phyloP scores from a whole-genome alignment of 2,797 vertebrate genomes.

The Danio albolineatus region DNA sequence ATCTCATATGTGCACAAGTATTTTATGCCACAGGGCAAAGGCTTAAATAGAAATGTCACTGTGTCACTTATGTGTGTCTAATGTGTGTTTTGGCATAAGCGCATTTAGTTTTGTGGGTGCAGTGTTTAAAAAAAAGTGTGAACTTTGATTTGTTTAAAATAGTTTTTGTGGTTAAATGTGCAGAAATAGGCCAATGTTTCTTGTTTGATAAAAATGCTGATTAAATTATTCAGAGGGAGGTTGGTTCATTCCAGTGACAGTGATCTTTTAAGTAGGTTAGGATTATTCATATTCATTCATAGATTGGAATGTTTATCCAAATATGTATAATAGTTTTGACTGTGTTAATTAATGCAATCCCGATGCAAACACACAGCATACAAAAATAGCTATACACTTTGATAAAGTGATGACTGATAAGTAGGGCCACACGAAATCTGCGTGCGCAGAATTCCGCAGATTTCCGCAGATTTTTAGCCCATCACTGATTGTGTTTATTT shows the following conservation, averaged over 20 bases:
- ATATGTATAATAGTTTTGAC: too few species aligned
- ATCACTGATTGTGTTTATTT: too few species aligned
- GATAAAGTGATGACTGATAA: too few species aligned
- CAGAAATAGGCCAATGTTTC: background rate
- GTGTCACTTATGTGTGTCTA: background rate
- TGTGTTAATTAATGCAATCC: too few species aligned
- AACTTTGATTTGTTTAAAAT: background rate
- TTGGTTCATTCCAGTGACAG: background rate
- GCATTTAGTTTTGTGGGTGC: too few species aligned
- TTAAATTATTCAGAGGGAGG: background rate
- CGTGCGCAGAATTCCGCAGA: too few species aligned
- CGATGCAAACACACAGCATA: too few species aligned
- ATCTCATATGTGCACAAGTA: background rate
- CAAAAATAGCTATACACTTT: too few species aligned
- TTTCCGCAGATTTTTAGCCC: too few species aligned
- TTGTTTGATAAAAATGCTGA: background rate
- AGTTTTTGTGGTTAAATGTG: background rate
- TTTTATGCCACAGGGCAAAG: constrained; percentile 5
- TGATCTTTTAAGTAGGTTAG: background rate
- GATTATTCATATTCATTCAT: background rate
- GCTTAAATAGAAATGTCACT: constrained; percentile 7
- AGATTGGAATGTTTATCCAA: too few species aligned
- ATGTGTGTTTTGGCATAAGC: background rate
- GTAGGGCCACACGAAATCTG: too few species aligned
- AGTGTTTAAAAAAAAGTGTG: background rate